These are phyloP conservation scores for Sphyrna mokarran DNA, from an alignment of 2,113 vertebrate genomes.

Conservation along the genomic window DNA sequence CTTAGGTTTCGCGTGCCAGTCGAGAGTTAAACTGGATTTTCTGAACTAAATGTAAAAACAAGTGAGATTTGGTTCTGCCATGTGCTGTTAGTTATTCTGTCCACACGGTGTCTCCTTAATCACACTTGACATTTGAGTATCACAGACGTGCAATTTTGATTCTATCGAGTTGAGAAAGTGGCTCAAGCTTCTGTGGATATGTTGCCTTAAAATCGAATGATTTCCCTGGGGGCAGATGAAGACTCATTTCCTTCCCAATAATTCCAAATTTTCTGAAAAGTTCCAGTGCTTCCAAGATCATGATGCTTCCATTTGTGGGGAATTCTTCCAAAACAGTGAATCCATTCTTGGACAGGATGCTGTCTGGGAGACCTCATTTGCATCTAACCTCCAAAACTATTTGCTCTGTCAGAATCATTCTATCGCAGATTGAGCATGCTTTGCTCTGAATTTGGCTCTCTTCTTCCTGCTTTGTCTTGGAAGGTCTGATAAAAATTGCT, in stretches of 20 bases:
- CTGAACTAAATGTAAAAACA: neutral
- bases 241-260: neutral
- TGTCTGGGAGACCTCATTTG: neutral
- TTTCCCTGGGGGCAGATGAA: neutral
- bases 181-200: neutral
- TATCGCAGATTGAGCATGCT: neutral
- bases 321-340: neutral
- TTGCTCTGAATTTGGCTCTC: neutral
- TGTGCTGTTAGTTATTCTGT: neutral
- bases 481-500: neutral
- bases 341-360: neutral
- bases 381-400: neutral
- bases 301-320: neutral
- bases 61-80: neutral
- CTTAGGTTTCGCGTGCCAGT: neutral
- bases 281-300: neutral
- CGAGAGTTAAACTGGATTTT: neutral
- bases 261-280: neutral
- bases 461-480: neutral
- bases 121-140: neutral
- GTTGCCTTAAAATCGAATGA: neutral
- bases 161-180: neutral
- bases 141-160: neutral
- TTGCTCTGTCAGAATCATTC: neutral
- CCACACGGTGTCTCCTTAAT: constrained; percentile 26